Percentiles rank a stretch among this genome's conserved stretches.
Evolutionary conservation across 2,113 vertebrate species (phyloP).

Genomic region (Turdus rufiventris): DNA sequence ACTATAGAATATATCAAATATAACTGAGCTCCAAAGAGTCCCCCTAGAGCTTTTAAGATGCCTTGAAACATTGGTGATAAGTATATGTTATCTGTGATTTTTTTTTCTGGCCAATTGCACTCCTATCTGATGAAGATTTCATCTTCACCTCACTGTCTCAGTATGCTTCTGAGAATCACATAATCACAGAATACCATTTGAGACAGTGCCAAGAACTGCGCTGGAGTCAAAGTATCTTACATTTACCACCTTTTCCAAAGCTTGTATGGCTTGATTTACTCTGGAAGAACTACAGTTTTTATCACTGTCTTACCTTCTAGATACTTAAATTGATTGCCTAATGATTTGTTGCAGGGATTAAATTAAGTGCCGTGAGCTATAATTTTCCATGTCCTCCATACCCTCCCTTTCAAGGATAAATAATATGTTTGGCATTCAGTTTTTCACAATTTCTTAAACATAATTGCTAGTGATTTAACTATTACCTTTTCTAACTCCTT

Average conservation of each 20-base stretch:
- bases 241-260: neutral
- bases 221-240: neutral
- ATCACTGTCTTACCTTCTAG: neutral
- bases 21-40: neutral
- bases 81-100: neutral
- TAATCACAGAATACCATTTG: neutral
- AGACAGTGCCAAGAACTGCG: neutral
- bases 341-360: constrained; percentile 8
- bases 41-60: neutral
- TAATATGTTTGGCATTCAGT: neutral
- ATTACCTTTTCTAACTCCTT: neutral
- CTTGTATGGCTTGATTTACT: neutral
- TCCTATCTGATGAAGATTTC: neutral
- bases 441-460: neutral
- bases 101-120: neutral
- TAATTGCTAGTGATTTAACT: neutral
- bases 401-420: neutral
- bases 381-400: neutral
- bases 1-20: neutral
- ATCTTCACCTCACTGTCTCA: neutral
- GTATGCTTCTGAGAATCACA: neutral
- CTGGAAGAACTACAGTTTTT: neutral
- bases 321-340: constrained; percentile 6
- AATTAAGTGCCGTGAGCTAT: neutral
- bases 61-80: neutral